Percentiles rank a stretch among this genome's conserved stretches.
Evolutionary conservation across 2,113 vertebrate genomes (phyloP).

Genomic region (Vulpes ferrilata): DNA sequence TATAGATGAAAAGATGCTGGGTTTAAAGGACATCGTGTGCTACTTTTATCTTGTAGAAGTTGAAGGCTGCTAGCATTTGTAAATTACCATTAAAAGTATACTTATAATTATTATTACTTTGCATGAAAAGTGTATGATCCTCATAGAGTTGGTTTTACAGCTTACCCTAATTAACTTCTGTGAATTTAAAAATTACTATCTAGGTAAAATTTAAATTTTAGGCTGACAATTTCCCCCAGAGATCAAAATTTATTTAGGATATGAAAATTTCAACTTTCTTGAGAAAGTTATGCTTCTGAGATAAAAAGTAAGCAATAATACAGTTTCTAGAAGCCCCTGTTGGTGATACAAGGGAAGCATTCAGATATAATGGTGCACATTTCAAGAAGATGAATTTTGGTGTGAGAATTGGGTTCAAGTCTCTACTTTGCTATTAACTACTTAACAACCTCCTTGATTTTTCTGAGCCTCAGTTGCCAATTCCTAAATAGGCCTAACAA

Average conservation of each 20-base stretch:
- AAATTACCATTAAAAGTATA: neutral
- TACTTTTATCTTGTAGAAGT: conserved; percentile 20
- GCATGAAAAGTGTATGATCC: conserved; percentile 29
- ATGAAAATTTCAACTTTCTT: conserved; percentile 17
- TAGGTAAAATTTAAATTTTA: conserved; percentile 35
- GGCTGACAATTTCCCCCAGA: neutral
- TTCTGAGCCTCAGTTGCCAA: neutral
- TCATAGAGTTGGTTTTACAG: conserved; percentile 12
- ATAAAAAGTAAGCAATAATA: conserved; percentile 28
- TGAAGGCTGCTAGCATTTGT: neutral
- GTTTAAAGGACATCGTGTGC: neutral
- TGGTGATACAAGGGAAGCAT: neutral
- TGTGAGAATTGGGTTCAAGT: conserved; percentile 28
- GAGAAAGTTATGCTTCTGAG: conserved; percentile 17
- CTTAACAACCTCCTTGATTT: neutral
- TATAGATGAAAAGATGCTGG: neutral
- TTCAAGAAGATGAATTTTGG: neutral
- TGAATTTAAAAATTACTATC: conserved; percentile 45
- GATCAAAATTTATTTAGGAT: conserved; percentile 25
- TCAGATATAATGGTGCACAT: neutral
- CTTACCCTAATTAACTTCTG: neutral
- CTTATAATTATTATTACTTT: neutral
- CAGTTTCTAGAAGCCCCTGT: conserved; percentile 16
- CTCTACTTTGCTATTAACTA: conserved; percentile 34
- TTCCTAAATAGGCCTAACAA: neutral